Percentiles rank a stretch among this genome's conserved stretches.
These are phyloP conservation scores for Drosophila macrothrix DNA, from an alignment of 2,888 invertebrate genomes.

Conservation along the genomic window DNA sequence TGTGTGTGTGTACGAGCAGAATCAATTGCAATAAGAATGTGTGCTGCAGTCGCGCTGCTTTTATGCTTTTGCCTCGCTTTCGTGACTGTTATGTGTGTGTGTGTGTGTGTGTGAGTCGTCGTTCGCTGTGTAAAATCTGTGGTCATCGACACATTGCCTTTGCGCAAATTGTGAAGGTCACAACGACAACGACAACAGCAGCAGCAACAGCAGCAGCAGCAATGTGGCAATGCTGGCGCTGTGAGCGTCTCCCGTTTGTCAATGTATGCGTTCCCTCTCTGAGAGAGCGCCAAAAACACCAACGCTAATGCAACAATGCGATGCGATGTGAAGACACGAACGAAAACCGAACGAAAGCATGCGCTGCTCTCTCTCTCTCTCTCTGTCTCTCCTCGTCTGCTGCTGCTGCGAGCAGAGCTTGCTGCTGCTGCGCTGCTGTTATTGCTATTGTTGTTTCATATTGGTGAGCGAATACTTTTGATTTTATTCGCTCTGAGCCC, in stretches of 20 bases:
- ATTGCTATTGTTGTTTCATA: conserved; percentile 27
- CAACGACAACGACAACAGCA: conserved; percentile 83
- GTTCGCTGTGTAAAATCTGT: conserved; percentile 81
- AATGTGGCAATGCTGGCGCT: conserved; percentile 70
- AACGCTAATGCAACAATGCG: conserved; percentile 67
- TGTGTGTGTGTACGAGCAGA: conserved; percentile 15
- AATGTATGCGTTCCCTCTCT: conserved; percentile 21
- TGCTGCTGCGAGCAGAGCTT: conserved; percentile 13
- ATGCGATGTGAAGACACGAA: conserved; percentile 37
- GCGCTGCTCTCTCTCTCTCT: conserved; percentile 58
- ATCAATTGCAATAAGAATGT: conserved; percentile 78
- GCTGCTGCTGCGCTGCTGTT: conserved; percentile 10
- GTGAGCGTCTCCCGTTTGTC: conserved; percentile 36
- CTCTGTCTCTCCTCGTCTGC: not conserved
- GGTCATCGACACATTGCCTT: conserved; percentile 86
- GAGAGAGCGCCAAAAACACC: conserved; percentile 32
- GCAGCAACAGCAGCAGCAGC: conserved; percentile 33
- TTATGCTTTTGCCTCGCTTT: conserved; percentile 64
- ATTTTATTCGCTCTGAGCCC: conserved; percentile 64
- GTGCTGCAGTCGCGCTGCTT: conserved; percentile 73
- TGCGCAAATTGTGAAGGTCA: conserved; percentile 86
- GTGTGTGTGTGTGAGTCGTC: conserved; percentile 51
- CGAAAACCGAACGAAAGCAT: conserved; percentile 62
- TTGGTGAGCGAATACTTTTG: conserved; percentile 69
- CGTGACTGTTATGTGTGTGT: conserved; percentile 23